Conservation (phyloP, 2,888 invertebrate genomes). For the Rutpela maculata region DNA sequence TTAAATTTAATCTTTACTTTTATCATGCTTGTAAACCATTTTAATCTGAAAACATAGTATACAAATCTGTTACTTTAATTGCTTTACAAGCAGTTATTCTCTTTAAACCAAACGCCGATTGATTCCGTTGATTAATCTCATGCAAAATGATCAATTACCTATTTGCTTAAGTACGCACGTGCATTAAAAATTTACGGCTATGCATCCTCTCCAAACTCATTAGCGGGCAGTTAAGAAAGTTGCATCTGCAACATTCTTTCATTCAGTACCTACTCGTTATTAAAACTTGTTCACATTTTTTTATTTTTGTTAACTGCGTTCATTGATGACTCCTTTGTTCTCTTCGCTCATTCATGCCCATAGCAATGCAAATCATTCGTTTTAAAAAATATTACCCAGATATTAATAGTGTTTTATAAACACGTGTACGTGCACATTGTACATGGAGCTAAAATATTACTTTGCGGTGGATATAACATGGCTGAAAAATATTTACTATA, state of each 20-base stretch:
- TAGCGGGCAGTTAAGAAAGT: conserved; percentile 37
- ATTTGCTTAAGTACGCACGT: conserved; percentile 22
- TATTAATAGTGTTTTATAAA: neutral
- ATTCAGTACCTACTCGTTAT: conserved; percentile 25
- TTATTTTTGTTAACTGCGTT: neutral
- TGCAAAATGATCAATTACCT: conserved; percentile 34
- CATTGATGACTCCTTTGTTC: conserved; percentile 32
- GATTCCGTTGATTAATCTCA: neutral
- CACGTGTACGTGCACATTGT: neutral
- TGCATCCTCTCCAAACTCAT: conserved; percentile 27
- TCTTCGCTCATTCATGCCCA: conserved; percentile 29
- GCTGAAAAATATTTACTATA: too few relatives aligned
- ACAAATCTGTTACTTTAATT: neutral
- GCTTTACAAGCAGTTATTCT: neutral
- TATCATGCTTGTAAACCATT: too few relatives aligned
- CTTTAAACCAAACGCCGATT: neutral
- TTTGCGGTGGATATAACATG: too few relatives aligned
- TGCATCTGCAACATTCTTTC: conserved; percentile 32
- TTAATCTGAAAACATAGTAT: too few relatives aligned
- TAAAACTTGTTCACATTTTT: conserved; percentile 31
- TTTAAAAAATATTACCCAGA: conserved; percentile 5
- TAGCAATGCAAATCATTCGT: conserved; percentile 19
- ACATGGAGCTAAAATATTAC: too few relatives aligned
- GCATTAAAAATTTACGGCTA: conserved; percentile 36
- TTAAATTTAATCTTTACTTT: too few relatives aligned